These are phyloP conservation scores for Myiagra hebetior DNA, from an alignment of 2,113 vertebrate species.

Conservation along the genomic window DNA sequence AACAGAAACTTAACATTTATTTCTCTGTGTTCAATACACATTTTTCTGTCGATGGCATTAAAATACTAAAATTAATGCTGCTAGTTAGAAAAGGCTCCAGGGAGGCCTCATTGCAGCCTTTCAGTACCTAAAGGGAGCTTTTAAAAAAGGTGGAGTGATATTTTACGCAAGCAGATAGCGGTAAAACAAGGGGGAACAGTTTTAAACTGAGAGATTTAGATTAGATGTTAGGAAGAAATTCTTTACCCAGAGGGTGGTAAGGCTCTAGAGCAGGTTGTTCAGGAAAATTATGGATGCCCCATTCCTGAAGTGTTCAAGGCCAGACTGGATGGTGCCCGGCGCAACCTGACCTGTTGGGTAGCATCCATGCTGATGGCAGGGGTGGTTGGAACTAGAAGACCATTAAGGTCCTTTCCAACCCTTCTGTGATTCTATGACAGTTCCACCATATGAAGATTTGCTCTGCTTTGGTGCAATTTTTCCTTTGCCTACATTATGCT, in stretches of 20 bases:
- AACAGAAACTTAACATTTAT: background rate
- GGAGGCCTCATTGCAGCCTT: background rate
- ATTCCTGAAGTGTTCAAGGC: background rate
- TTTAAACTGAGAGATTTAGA: background rate
- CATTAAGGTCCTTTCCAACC: background rate
- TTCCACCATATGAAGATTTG: background rate
- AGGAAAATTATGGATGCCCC: background rate
- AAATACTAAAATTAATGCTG: background rate
- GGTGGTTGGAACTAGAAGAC: background rate
- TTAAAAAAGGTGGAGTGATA: background rate
- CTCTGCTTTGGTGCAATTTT: background rate
- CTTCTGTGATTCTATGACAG: background rate
- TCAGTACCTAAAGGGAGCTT: background rate
- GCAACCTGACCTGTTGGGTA: background rate
- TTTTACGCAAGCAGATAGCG: background rate
- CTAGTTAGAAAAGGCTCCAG: background rate
- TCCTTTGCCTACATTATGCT: background rate
- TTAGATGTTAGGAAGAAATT: background rate
- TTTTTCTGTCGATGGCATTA: background rate
- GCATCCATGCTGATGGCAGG: background rate
- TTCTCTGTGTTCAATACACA: background rate
- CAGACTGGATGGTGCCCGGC: background rate
- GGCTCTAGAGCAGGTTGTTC: background rate
- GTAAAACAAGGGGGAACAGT: background rate
- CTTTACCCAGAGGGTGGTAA: background rate